Evolutionary conservation across 2,797 vertebrate genomes (phyloP), one percentile per base, ranked within the genome.

Genomic region (Lagodon rhomboides): DNA sequence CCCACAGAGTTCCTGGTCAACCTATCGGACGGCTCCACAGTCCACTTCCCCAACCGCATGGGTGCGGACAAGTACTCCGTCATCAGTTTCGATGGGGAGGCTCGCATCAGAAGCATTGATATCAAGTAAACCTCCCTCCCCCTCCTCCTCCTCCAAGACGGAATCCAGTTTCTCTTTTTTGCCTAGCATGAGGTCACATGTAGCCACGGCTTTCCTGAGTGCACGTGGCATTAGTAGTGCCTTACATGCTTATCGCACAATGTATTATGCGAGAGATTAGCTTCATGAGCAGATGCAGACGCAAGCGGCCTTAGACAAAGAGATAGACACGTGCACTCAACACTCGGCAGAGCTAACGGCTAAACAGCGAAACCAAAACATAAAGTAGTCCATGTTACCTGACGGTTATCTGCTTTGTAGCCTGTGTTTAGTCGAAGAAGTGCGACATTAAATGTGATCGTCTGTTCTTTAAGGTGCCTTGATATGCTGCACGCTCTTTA

Each of bases 41-140:
- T 96, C 82, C 64, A 66, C 77, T 96, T 96, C 82, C 93, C 95
- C 12, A 96, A 96, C 81, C 95, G 95, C 64, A 61, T 83, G 0
- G 94, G 91, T 0, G 88, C 74, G 0, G 87, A 94, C 27, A 95
- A 95, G 79, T 96, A 93, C 86, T 83, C 75, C 0, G 22, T 70
- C 81, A 25, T 95, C 8, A 77, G 63, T 74, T 83, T 94, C 6
- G 89, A 89, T 0, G 94, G 93, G 0, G 85, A 93, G 0, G 91
- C 54, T 66, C 91, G 85, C 81, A 82, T 95, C 82, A 70, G 1
- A 0, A 73, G 77, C 46, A 0, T 96, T 0, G 77, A 93, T 46
- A 90, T 96, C 68, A 91, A 94, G 47, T 96, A 94, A 83, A 89
- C 20, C 13, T 54, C 9, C 47, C 20, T 0, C 23, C 1, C 23